Conservation (phyloP, 2,797 vertebrate species). For the Phoxinus dragarum region DNA sequence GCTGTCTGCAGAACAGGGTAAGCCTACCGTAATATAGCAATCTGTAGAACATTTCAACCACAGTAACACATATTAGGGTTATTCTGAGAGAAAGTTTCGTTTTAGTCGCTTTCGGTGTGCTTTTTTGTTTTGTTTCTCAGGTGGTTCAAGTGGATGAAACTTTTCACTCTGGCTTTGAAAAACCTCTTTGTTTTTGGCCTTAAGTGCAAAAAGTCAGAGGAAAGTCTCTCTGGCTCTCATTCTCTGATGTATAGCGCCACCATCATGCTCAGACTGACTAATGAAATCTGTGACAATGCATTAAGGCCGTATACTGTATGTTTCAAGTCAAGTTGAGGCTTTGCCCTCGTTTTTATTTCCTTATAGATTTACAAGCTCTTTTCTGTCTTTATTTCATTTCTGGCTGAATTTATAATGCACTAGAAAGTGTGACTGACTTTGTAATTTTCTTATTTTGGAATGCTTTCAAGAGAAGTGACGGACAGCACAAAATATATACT, state of each 20-base stretch:
- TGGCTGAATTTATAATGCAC: conserved; percentile 18
- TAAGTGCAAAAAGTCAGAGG: conserved; percentile 33
- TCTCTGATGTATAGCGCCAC: conserved; percentile 77
- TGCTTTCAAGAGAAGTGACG: conserved; percentile 27
- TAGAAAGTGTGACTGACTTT: conserved; percentile 9
- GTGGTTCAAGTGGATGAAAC: conserved; percentile 14
- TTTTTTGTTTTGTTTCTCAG: neutral
- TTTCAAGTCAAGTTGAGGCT: conserved; percentile 78
- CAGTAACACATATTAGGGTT: neutral
- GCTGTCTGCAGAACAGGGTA: conserved; percentile 69
- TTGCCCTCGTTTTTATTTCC: conserved; percentile 57
- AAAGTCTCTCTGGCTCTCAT: conserved; percentile 61
- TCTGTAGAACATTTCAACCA: conserved; percentile 37
- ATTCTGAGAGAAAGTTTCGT: conserved; percentile 14
- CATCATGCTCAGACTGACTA: conserved; percentile 81
- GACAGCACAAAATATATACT: conserved; percentile 20
- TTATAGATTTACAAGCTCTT: conserved; percentile 37
- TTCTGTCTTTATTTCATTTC: neutral
- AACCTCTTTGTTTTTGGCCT: conserved; percentile 36
- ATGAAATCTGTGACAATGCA: conserved; percentile 89
- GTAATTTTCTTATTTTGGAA: conserved; percentile 37
- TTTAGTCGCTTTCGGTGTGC: neutral
- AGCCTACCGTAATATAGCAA: conserved; percentile 56
- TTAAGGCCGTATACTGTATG: conserved; percentile 85
- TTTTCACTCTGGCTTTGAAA: conserved; percentile 33